Evolutionary conservation across 2,113 vertebrate species (phyloP).

Genomic region (Amphiprion percula): DNA sequence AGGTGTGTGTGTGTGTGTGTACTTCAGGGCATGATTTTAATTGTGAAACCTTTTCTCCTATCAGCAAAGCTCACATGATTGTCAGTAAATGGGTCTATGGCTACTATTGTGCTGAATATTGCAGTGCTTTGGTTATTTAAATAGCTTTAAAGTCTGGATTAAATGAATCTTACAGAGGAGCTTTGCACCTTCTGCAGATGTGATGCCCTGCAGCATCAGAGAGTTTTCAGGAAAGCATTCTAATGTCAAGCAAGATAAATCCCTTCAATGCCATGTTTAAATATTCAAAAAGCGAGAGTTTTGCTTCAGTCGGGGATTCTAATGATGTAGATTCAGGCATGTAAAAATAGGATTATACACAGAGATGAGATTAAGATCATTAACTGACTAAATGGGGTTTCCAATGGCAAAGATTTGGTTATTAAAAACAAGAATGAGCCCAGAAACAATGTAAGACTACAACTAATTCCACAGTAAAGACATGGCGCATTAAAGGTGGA

Average conservation of each 20-base stretch:
- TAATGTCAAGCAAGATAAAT: slow-evolving; percentile 21
- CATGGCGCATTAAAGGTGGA: not conserved
- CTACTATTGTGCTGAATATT: not conserved
- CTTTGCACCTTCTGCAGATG: not conserved
- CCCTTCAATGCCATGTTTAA: slow-evolving; percentile 24
- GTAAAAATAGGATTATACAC: slow-evolving; percentile 16
- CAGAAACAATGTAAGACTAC: not conserved
- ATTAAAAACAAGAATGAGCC: not conserved
- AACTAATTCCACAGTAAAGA: not conserved
- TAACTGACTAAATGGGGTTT: not conserved
- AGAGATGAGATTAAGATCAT: slow-evolving; percentile 13
- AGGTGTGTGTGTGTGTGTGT: not conserved
- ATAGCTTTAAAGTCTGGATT: not conserved
- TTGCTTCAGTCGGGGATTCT: not conserved
- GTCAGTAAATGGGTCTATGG: not conserved
- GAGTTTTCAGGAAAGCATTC: not conserved
- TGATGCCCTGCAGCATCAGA: not conserved
- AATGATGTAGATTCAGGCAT: not conserved
- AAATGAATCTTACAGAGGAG: not conserved
- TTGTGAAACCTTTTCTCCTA: not conserved
- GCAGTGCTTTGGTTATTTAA: not conserved
- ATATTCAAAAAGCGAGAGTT: not conserved
- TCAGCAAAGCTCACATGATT: not conserved
- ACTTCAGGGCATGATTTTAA: not conserved
- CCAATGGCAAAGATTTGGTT: not conserved